Evolutionary conservation across 1,140 invertebrate genomes (phyloP), one percentile per base, ranked within the genome.

Genomic region (Bombus soroeensis): DNA sequence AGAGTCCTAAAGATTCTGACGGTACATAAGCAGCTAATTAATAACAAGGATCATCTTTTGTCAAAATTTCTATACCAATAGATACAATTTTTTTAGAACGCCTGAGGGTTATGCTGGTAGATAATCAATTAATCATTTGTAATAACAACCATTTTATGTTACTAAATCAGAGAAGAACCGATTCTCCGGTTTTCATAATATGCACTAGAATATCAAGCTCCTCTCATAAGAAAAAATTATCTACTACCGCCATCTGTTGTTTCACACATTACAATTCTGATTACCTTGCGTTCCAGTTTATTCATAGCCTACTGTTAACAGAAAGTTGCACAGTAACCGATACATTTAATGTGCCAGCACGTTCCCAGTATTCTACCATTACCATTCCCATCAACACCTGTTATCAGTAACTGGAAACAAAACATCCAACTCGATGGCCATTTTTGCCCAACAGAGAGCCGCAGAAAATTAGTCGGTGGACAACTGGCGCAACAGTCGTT

Each of bases 401-500:
- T 47, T 75, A 74, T 74, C 73, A 43, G 12, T 43, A 32, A 32
- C 28, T 39, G 13, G 2, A 8, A 43, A 43, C 71, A 43, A 43
- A 73, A 39, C 28, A 32, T 3, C 32, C 43, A 75, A 53, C 41
- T 25, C 43, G 10, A 3, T 34, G 43, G 22, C 10, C 73, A 75
- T 34, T 75, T 75, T 75, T 75, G 32, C 43, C 43, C 28, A n/a
- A 4, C 18, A n/a, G 3, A 47, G 9, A 47, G 18, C 15, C 15
- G 32, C 9, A 22, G 72, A 47, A 47, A 47, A 47, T 32, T 32
- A 66, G n/a, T 18, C 64, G 3, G 9, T 18, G 62, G 71, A 43
- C 43, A 73, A 73, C 32, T 43, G 43, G 71, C 41, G 41, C n/a
- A 74, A 72, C 70, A 72, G 39, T 37, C 28, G n/a, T 47, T 47